Base-by-base conservation (phyloP, 2,113 vertebrate genomes). In the Bubalus kerabau region DNA sequence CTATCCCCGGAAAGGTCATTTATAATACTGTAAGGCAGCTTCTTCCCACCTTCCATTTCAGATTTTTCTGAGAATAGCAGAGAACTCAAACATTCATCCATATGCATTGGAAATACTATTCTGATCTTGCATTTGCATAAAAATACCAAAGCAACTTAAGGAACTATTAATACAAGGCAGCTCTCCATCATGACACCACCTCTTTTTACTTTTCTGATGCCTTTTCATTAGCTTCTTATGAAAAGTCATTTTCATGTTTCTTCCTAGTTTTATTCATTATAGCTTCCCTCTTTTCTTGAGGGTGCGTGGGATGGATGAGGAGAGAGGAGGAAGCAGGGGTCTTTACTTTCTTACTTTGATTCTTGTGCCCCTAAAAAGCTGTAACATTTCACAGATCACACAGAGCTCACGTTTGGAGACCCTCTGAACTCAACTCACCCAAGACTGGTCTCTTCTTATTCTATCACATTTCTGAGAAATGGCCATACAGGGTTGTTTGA, bases 41-140 rank as follows among this genome's bases (percentile, higher is more conserved):
- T 91, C 94, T 3, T 7, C 21, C 78, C 71, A 97, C 95, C 96
- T 96, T 93, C 56, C 94, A 91, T 95, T 91, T 97, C 96, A 96
- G 21, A 54, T 46, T 84, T 98, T 94, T 86, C 95, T 1, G 96
- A 96, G 96, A 95, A 32, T 24, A 88, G 21, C 48, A 10, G 60
- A 43, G 46, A 98, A 97, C 59, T 87, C 43, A 96, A 96, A 97
- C 88, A 93, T 74, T 98, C 97, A 96, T 98, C 93, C 81, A 95
- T 96, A 97, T 87, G 94, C 96, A 98, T 97, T 87, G 95, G 92
- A 98, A 98, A 97, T 12, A 91, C 98, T 97, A 92, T 96, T 97
- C 97, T 95, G 95, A 86, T 86, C 96, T 97, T 0, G 0, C 15
- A 98, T 98, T 98, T 98, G 97, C 98, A 99, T 98, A 96, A 98